Base-by-base conservation (phyloP, 2,797 vertebrate species). In the Xiphorhynchus erythropygius region DNA sequence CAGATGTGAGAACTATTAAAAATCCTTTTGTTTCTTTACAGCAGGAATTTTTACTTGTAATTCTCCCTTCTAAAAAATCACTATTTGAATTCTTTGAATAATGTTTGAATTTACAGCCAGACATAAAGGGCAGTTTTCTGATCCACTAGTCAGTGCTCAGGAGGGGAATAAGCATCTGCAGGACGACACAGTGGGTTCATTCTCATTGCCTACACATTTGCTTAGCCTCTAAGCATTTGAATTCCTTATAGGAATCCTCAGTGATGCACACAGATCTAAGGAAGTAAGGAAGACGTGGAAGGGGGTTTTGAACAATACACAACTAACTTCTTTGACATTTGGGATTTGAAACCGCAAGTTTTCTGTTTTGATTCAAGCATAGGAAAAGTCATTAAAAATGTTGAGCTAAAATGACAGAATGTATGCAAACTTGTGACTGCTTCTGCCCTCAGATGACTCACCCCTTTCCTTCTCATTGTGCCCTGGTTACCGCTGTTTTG, bases 381-480 rank as follows among this genome's bases (percentile, higher is more conserved):
- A 41, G 0, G 0, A 81, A 49, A 67, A 90, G 33, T 33, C 21
- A 68, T 68, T 50, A 3, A 71, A 85, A 92, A 44, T 7, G 6
- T 77, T 84, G 30, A 9, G 41, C 11, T 60, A 60, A 84, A 75
- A 56, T 24, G 24, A 37, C 46, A 87, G 67, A 86, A 78, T 30
- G 5, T 49, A 46, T 68, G 70, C 53, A 75, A 56, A 78, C 33
- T 30, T 81, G 47, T 52, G 60, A 19, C 23, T 47, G 30, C 46
- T 81, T 90, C 87, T 94, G 74, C 67, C 57, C 39, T 77, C 21
- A 42, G n/a, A 69, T 65, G 63, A 94, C 68, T 94, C 82, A 89
- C 24, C 18, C n/a, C 17, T 49, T 76, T 79, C 33, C 23, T n/a
- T 89, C 32, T 27, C 50, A 49, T 8, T 35, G 56, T 55, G 52